Evolutionary conservation across 2,113 vertebrate species (phyloP).

Genomic region (Geococcyx californianus): DNA sequence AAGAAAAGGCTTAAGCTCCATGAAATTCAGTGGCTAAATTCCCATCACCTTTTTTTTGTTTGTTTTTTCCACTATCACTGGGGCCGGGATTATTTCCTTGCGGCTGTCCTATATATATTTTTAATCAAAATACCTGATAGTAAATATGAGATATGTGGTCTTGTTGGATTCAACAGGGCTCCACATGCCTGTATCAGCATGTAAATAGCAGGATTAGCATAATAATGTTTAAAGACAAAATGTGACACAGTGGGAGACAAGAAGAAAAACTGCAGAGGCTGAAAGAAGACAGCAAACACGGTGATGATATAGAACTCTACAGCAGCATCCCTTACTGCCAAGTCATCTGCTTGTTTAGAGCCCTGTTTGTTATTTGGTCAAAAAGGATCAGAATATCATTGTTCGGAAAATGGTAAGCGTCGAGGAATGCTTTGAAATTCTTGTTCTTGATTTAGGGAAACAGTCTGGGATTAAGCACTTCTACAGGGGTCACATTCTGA

Average conservation of each 20-base stretch:
- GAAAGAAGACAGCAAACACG: neutral
- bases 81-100: neutral
- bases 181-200: neutral
- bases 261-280: neutral
- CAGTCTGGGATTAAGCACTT: neutral
- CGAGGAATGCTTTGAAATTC: neutral
- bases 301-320: neutral
- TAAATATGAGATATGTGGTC: neutral
- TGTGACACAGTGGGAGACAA: neutral
- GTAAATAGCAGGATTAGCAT: conserved; percentile 12
- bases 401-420: neutral
- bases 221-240: conserved; percentile 17
- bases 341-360: neutral
- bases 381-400: neutral
- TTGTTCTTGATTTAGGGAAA: neutral
- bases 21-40: neutral
- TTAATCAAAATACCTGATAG: neutral
- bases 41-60: neutral
- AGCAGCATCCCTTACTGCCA: neutral
- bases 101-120: neutral
- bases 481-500: neutral
- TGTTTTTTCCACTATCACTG: neutral
- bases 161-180: neutral
- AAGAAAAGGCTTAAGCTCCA: neutral
- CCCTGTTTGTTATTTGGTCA: neutral